Base-by-base conservation (phyloP, 2,888 invertebrate species). In the Polydrusus cervinus region DNA sequence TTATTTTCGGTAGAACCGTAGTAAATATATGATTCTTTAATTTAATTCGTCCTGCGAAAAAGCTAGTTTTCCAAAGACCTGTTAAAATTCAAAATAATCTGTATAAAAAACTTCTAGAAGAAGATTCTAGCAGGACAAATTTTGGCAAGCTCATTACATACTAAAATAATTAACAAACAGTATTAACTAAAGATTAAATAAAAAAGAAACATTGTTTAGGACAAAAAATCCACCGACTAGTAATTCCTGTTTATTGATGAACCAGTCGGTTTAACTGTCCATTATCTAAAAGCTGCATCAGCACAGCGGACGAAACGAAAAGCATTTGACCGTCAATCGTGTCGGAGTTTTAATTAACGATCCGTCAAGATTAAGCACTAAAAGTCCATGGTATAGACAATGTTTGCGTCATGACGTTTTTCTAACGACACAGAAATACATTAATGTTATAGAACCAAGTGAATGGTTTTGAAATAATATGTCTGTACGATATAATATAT, bases 221-320 rank as follows among this genome's bases (percentile, higher is more conserved):
- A 20, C 30, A 38, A 57, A 57, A 57, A 57, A 57, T 16, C 3
- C 16, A 60, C 57, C 10, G 16, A 11, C 38, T 38, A 60, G 57
- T 60, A 60, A 60, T 60, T 38, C 57, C 57, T 38, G 38, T 60
- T 60, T 60, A 60, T 60, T 60, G 57, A 60, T 60, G 57, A 60
- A 60, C 57, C 57, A 30, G 38, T 38, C 38, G 57, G 57, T 60
- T 38, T 38, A 60, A 38, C 38, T 60, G 57, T 60, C 57, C 57
- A 60, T 60, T 60, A 60, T 18, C 57, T 38, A 60, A 60, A 38
- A 60, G 57, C 57, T 60, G 30, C 38, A 40, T 60, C 57, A 60
- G 57, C 57, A 60, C 3, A 2, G n/a, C 55, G 9, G 6, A 16
- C 57, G 5, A 38, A 60, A 38, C 14, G 38, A 60, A 60, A 60